Evolutionary conservation across 2,888 invertebrate species (phyloP), one percentile per base, ranked within the genome.

Genomic region (Apotomis turbidana): DNA sequence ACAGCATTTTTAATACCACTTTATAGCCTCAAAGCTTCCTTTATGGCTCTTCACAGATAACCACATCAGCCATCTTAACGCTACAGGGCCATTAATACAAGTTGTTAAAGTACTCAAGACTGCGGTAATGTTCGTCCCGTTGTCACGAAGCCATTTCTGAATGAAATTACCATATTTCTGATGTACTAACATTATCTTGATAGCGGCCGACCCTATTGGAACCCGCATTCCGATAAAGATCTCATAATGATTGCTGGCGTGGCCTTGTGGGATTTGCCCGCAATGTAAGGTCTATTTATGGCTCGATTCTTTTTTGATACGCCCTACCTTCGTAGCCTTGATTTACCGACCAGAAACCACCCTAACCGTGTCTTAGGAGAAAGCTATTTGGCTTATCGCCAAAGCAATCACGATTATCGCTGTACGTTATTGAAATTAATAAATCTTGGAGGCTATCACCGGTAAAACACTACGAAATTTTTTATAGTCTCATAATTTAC

Each of bases 171-270:
- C 60, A 68, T 71, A 67, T 41, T 60, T 41, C 57, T 36, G 61
- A 67, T 44, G 67, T 61, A 36, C 59, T 60, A 70, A 57, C 51
- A 60, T 12, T 66, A 55, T 55, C 49, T 61, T 71, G 71, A 61
- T 71, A 63, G 58, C 54, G 70, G 41, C 38, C 13, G 46, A 49
- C 46, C 49, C 10, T 55, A 66, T 61, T 44, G 41, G 59, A n/a
- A n/a, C 60, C 67, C 51, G 61, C 67, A 55, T 66, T 41, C 54
- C 46, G 71, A 66, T 70, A 66, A 54, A 64, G 46, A 66, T 71
- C 71, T 46, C 15, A 36, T 71, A 71, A 71, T 67, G 59, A 66
- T 60, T 38, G 58, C 62, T 54, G n/a, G 52, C 13, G 10, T 44
- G 58, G 66, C 71, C 71, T 67, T 51, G 68, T 5, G 54, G 66